Conservation (phyloP, 2,888 invertebrate species). For the Pheosia tremula region DNA sequence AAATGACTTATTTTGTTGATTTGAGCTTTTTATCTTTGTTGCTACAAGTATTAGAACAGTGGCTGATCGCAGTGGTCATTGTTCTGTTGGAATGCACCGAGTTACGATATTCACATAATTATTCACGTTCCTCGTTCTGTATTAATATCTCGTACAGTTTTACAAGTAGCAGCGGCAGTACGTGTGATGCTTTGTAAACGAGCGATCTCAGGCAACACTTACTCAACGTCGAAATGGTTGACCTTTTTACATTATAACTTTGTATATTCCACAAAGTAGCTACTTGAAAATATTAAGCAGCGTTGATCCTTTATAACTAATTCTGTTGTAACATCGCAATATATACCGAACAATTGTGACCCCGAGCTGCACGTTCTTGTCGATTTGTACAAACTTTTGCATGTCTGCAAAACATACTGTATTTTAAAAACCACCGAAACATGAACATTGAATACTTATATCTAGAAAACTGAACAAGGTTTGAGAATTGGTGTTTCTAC, state of each 20-base stretch:
- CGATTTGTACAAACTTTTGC: conserved; percentile 37
- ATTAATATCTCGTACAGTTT: conserved; percentile 35
- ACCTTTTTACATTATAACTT: conserved; percentile 28
- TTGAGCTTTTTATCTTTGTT: no score
- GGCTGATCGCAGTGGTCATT: no score
- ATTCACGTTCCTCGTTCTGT: conserved; percentile 10
- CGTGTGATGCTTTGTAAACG: conserved; percentile 26
- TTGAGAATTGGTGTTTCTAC: conserved; percentile 48
- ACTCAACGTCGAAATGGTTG: conserved; percentile 29
- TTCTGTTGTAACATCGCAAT: conserved; percentile 23
- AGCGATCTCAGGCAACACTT: conserved; percentile 12
- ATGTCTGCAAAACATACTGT: conserved; percentile 18
- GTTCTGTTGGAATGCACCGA: conserved; percentile 16
- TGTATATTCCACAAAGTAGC: conserved; percentile 6
- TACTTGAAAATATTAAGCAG: conserved; percentile 10
- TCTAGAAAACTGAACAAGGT: conserved; percentile 40
- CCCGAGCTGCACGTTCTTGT: conserved; percentile 25
- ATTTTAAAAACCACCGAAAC: conserved; percentile 24
- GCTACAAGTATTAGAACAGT: no score
- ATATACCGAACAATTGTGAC: conserved; percentile 34
- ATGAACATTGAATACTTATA: conserved; percentile 32
- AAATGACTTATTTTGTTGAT: no score
- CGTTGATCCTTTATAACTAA: conserved; percentile 15
- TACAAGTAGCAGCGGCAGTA: conserved; percentile 26
- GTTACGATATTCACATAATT: conserved; percentile 19